Evolutionary conservation across 1,140 invertebrate species (phyloP), one percentile per base, ranked within the genome.

Genomic region (Pseudachorutes palmiensis): DNA sequence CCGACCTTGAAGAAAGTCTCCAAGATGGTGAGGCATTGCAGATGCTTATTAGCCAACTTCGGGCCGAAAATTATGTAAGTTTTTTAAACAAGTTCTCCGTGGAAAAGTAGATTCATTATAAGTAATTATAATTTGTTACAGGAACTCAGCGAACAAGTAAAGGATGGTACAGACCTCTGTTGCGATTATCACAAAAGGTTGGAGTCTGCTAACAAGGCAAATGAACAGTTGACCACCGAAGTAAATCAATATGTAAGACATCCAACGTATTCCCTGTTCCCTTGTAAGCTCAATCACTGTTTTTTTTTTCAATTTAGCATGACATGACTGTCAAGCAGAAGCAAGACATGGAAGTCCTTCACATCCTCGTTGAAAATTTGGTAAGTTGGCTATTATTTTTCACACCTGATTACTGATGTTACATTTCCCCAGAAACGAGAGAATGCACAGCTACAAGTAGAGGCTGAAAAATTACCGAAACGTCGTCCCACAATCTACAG

Each of bases 141-240:
- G 67, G 32, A 22, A 28, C 19, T 32, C 1, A 45, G 45, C 12
- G 19, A 0, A 5, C 58, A 70, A 9, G 22, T 70, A 1, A 2
- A n/a, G 30, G 68, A 70, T 19, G 68, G 49, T 5, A 16, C n/a
- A 30, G 31, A 30, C 0, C 30, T 45, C 1, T 66, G 64, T n/a
- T 3, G 45, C 3, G 64, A 57, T 12, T 70, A 66, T 41, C 16
- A 66, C 29, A 14, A 26, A 1, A 66, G 55, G 26, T 41, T 70
- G 1, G 12, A 22, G 19, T 59, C 62, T 31, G 68, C 68, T 2
- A 70, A 70, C 28, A 3, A 45, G 19, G 51, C 61, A 26, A 58
- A 31, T 30, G 45, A 55, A 33, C 12, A 64, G 22, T n/a, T 68
- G 1, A 58, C 62, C 55, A n/a, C 16, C 2, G 51, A 49, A 16